phyloP scores from a whole-genome alignment of 2,888 invertebrate species.

The Lamproptera curius region DNA sequence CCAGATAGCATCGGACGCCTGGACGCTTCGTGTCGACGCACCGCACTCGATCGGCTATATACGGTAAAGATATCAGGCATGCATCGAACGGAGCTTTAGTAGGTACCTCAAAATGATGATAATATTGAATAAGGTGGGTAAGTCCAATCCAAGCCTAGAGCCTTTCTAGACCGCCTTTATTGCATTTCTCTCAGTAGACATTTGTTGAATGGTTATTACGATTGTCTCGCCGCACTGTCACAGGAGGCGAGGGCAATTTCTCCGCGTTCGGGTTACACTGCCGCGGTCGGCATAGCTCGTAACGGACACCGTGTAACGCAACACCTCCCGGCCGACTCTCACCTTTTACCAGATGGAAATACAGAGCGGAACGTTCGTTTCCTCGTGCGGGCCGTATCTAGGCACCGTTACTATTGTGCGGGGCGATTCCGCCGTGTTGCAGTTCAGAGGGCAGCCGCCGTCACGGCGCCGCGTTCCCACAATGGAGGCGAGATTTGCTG shows the following conservation, averaged over 20 bases:
- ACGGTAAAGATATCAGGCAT: no score
- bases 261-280: slow-evolving; percentile 61
- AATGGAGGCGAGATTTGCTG: slow-evolving; percentile 65
- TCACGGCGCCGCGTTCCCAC: slow-evolving; percentile 54
- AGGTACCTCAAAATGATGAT: no score
- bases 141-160: no score
- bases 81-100: no score
- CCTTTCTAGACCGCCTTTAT: no score
- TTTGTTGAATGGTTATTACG: slow-evolving; percentile 55
- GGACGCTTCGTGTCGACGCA: slow-evolving; percentile 28
- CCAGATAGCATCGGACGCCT: slow-evolving; percentile 38
- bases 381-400: slow-evolving; percentile 51
- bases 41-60: slow-evolving; percentile 18
- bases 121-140: no score
- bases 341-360: slow-evolving; percentile 63
- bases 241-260: slow-evolving; percentile 27
- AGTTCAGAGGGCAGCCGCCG: slow-evolving; percentile 62
- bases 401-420: slow-evolving; percentile 42
- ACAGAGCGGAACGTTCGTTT: slow-evolving; percentile 74
- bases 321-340: slow-evolving; percentile 62
- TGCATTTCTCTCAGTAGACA: slow-evolving; percentile 32
- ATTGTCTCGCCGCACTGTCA: slow-evolving; percentile 37
- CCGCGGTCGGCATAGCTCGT: slow-evolving; percentile 58
- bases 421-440: slow-evolving; percentile 45
- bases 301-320: slow-evolving; percentile 62